phyloP scores from a whole-genome alignment of 2,113 vertebrate genomes.

The Sturnus vulgaris region DNA sequence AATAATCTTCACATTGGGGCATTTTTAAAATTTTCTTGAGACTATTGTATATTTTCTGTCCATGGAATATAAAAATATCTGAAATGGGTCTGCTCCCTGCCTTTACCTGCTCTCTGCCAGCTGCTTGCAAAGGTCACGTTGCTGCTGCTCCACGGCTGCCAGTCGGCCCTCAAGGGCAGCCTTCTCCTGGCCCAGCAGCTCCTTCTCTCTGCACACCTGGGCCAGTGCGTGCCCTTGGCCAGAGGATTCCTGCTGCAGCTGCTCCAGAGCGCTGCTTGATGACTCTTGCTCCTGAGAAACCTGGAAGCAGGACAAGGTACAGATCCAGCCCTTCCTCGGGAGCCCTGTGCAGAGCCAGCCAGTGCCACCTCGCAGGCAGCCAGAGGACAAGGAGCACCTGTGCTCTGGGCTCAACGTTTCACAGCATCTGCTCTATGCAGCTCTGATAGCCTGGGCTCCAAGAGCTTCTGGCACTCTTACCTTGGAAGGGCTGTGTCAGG shows the following conservation, averaged over 20 bases:
- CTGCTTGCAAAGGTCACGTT: conserved; percentile 67
- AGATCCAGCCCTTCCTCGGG: neutral
- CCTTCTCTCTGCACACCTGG: conserved; percentile 62
- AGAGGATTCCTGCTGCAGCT: conserved; percentile 50
- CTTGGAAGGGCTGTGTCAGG: neutral
- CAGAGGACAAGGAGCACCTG: neutral
- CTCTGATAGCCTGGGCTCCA: neutral
- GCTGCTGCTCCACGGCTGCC: conserved; percentile 60
- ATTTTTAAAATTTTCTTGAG: too few species aligned
- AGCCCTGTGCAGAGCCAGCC: neutral
- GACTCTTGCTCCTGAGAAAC: conserved; percentile 50
- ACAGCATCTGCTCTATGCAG: neutral
- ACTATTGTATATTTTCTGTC: too few species aligned
- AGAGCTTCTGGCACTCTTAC: neutral
- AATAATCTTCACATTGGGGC: too few species aligned
- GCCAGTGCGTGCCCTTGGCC: conserved; percentile 26
- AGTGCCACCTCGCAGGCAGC: neutral
- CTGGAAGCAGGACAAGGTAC: conserved; percentile 36
- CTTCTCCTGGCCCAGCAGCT: conserved; percentile 68
- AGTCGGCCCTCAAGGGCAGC: conserved; percentile 68
- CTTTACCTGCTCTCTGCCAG: conserved; percentile 77
- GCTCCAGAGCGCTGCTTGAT: conserved; percentile 50
- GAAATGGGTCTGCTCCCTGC: neutral
- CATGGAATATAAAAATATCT: too few species aligned
- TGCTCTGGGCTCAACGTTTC: neutral